Conservation (phyloP, 1,140 invertebrate species). For the Parasteatoda tepidariorum region DNA sequence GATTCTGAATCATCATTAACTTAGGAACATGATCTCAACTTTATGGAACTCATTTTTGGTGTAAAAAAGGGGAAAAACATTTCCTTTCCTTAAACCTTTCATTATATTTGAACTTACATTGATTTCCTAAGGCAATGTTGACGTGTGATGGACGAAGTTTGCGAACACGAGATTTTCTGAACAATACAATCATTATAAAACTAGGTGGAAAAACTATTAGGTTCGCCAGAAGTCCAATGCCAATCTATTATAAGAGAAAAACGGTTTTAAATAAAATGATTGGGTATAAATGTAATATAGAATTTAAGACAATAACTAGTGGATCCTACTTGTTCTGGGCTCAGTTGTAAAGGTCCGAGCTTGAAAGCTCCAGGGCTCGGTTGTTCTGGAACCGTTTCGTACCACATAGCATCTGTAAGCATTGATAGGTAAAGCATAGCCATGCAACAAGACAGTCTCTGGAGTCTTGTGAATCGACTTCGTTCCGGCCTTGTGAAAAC, state of each 20-base stretch:
- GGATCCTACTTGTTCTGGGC: constrained; percentile 58
- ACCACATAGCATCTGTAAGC: constrained; percentile 73
- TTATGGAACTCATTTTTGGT: too few species aligned
- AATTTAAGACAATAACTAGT: constrained; percentile 71
- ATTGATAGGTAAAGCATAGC: constrained; percentile 71
- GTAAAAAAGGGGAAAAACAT: too few species aligned
- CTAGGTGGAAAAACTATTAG: constrained; percentile 71
- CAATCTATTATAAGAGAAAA: constrained; percentile 63
- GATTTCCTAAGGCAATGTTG: constrained; percentile 64
- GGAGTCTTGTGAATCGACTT: constrained; percentile 70
- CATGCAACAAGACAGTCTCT: constrained; percentile 72
- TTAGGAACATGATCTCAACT: too few species aligned
- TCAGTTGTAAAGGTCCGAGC: constrained; percentile 69
- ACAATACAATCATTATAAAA: constrained; percentile 70
- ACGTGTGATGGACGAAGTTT: constrained; percentile 67
- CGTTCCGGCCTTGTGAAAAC: constrained; percentile 71
- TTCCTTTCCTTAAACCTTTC: too few species aligned
- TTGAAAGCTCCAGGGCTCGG: constrained; percentile 63
- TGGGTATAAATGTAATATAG: constrained; percentile 54
- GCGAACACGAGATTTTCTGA: constrained; percentile 69
- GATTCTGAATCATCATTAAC: too few species aligned
- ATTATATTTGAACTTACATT: constrained; percentile 47
- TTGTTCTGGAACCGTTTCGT: constrained; percentile 64
- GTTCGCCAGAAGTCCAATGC: constrained; percentile 68
- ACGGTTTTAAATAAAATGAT: constrained; percentile 12